Evolutionary conservation across 2,888 invertebrate species (phyloP).

Genomic region (Noctua pronuba): DNA sequence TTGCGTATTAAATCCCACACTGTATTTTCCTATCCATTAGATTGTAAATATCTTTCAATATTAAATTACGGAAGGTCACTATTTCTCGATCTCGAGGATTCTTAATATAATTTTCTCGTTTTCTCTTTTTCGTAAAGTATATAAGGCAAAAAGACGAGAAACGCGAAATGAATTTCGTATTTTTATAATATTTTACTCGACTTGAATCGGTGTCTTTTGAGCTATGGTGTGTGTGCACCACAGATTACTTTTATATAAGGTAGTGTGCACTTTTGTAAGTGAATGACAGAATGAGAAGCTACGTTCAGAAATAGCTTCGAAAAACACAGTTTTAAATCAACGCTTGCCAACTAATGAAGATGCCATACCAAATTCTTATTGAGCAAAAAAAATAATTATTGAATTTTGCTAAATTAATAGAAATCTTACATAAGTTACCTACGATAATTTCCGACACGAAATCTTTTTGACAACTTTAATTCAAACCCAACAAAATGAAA

Average conservation of each 20-base stretch:
- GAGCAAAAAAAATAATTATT: not conserved
- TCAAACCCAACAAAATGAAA: conserved; percentile 22
- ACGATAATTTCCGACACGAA: conserved; percentile 11
- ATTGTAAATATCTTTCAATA: conserved; percentile 43
- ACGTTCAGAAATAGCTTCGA: conserved; percentile 37
- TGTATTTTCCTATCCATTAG: conserved; percentile 40
- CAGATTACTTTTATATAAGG: no score
- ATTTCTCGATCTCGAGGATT: conserved; percentile 36
- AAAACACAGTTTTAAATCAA: not conserved
- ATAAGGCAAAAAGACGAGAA: conserved; percentile 64
- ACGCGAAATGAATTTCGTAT: conserved; percentile 59
- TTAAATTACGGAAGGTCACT: conserved; percentile 43
- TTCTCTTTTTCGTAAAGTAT: conserved; percentile 69
- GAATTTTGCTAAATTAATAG: not conserved
- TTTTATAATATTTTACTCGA: conserved; percentile 36
- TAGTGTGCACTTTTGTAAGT: not conserved
- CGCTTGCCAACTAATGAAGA: not conserved
- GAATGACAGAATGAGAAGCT: conserved; percentile 19
- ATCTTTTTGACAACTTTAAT: conserved; percentile 31
- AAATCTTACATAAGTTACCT: no score
- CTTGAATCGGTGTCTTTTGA: conserved; percentile 45
- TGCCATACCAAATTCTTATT: not conserved
- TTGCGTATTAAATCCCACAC: conserved; percentile 43
- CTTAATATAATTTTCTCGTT: conserved; percentile 49
- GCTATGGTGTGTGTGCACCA: not conserved